These are phyloP conservation scores for Camponotus floridanus DNA, from an alignment of 1,140 invertebrate species.

Conservation along the genomic window DNA sequence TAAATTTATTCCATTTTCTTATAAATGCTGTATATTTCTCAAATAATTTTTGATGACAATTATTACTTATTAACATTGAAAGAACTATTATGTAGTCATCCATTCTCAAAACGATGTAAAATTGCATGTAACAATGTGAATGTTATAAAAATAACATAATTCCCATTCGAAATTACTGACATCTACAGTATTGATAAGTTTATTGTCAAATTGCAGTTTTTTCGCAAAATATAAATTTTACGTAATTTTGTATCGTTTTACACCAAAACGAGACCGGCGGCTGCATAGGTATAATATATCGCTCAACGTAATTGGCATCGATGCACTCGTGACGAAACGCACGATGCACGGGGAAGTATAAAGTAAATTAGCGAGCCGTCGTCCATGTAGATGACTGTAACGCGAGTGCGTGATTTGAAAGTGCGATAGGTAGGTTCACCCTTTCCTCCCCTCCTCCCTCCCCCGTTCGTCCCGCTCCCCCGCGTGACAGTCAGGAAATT, in stretches of 20 bases:
- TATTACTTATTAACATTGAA: neutral
- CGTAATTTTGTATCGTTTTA: neutral
- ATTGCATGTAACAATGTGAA: neutral
- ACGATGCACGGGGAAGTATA: conserved; percentile 4
- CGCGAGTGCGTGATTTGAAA: conserved; percentile 76
- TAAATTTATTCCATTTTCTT: neutral
- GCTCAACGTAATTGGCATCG: conserved; percentile 45
- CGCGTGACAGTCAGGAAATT: conserved; percentile 73
- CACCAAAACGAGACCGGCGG: neutral
- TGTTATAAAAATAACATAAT: neutral
- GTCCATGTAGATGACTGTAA: conserved; percentile 59
- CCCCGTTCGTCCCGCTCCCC: neutral
- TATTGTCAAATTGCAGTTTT: neutral
- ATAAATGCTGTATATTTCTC: neutral
- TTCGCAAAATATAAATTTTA: neutral
- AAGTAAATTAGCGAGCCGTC: conserved; percentile 50
- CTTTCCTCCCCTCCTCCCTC: neutral
- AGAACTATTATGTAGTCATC: neutral
- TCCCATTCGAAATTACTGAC: neutral
- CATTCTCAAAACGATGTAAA: neutral
- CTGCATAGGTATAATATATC: conserved; percentile 36
- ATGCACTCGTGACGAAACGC: conserved; percentile 26
- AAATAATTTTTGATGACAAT: neutral
- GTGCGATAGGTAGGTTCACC: conserved; percentile 64
- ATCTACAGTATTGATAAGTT: neutral